phyloP scores from a whole-genome alignment of 2,113 vertebrate species.

The Mirza zaza region DNA sequence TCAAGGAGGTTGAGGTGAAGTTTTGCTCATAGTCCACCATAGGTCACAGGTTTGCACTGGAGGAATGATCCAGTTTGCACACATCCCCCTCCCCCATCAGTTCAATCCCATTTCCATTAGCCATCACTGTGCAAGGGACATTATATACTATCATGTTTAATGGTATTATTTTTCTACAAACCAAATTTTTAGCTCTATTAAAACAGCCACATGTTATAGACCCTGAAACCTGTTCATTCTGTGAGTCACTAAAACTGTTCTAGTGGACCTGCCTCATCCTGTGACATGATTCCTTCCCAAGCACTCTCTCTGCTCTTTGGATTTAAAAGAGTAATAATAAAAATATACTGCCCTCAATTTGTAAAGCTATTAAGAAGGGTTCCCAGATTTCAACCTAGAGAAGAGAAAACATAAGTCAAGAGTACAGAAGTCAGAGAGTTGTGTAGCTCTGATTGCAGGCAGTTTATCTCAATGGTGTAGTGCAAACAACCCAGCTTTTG shows the following conservation, averaged over 20 bases:
- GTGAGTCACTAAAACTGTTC: background rate
- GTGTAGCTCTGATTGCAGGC: background rate
- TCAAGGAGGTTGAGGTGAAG: background rate
- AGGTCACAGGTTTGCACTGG: background rate
- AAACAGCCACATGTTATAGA: background rate
- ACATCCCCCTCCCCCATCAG: background rate
- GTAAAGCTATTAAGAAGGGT: constrained; percentile 51
- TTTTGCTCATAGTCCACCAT: background rate
- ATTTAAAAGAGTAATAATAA: constrained; percentile 31
- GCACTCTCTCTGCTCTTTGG: background rate
- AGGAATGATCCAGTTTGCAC: background rate
- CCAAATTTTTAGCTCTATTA: background rate
- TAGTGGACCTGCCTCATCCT: background rate
- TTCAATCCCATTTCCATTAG: background rate
- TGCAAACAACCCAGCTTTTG: background rate
- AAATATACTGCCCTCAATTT: constrained; percentile 35
- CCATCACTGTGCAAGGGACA: background rate
- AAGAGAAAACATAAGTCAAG: constrained; percentile 11
- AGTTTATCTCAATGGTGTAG: background rate
- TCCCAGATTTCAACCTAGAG: constrained; percentile 32
- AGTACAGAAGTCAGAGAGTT: background rate
- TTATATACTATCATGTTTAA: background rate
- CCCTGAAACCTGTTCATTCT: background rate
- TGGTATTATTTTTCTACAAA: background rate
- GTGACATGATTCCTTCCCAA: background rate